Conservation (phyloP, 2,797 vertebrate species). For the Gallinago nigripennis region DNA sequence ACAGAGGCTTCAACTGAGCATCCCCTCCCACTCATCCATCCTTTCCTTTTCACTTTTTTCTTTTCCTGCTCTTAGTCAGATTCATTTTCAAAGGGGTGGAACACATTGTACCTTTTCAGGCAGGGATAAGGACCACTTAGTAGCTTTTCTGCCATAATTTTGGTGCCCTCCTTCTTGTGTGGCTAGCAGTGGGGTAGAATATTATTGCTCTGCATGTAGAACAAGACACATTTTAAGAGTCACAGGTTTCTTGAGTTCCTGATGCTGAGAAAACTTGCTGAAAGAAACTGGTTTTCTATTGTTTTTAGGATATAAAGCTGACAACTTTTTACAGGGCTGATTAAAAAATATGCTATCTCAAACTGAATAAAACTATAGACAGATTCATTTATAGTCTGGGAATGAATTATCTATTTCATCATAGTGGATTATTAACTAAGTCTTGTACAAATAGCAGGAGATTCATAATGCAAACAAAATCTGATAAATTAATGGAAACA, state of each 20-base stretch:
- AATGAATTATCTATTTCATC: not conserved
- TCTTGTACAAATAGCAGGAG: not conserved
- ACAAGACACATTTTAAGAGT: not conserved
- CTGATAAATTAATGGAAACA: not conserved
- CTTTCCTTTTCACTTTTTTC: not conserved
- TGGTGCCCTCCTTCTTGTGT: not conserved
- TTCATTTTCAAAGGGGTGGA: not conserved
- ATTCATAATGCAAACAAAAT: not conserved
- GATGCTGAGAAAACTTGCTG: not conserved
- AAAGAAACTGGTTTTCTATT: not conserved
- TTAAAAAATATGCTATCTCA: not conserved
- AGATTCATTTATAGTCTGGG: not conserved
- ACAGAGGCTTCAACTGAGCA: not conserved
- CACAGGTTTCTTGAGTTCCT: not conserved
- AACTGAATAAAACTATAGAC: not conserved
- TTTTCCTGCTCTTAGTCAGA: not conserved
- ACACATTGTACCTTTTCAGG: not conserved
- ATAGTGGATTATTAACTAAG: not conserved
- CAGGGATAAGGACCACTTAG: not conserved
- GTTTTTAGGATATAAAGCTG: not conserved
- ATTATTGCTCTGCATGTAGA: not conserved
- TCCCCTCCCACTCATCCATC: not conserved
- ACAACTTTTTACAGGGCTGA: not conserved
- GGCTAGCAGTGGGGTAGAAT: not conserved
- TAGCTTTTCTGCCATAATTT: not conserved